Percentiles rank a stretch among this genome's conserved stretches.
phyloP scores from a whole-genome alignment of 2,888 invertebrate genomes.

The Nomada flava region DNA sequence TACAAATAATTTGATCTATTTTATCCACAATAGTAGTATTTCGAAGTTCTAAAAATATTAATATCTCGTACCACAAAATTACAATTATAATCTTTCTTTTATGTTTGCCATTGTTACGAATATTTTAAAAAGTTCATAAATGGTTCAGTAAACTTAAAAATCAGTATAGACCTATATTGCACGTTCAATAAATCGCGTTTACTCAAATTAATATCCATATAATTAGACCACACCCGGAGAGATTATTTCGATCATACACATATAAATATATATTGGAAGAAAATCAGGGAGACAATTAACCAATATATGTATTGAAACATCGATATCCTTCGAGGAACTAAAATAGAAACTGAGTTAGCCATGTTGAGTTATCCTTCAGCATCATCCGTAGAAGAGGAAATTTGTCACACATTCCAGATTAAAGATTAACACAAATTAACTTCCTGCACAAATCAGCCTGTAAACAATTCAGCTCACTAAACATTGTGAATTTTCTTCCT shows the following conservation, averaged over 20 bases:
- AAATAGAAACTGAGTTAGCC: constrained; percentile 31
- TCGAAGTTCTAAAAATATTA: neutral
- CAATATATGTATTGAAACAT: constrained; percentile 14
- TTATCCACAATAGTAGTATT: constrained; percentile 1
- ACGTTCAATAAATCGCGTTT: neutral
- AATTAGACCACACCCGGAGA: neutral
- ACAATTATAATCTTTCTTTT: neutral
- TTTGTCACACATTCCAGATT: constrained; percentile 56
- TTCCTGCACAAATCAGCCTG: constrained; percentile 60
- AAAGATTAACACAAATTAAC: constrained; percentile 55
- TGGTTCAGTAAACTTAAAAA: constrained; percentile 20
- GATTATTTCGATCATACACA: constrained; percentile 17
- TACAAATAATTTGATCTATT: neutral
- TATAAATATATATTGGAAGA: constrained; percentile 30
- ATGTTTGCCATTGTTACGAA: constrained; percentile 4
- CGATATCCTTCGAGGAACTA: constrained; percentile 27
- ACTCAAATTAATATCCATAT: neutral
- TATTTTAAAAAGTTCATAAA: neutral
- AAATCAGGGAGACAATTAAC: constrained; percentile 39
- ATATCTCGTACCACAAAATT: neutral
- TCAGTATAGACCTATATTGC: neutral
- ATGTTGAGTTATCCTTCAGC: constrained; percentile 41
- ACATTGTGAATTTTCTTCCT: constrained; percentile 79
- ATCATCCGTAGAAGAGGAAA: constrained; percentile 35
- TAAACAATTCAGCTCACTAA: constrained; percentile 73